Conservation (phyloP, 2,113 vertebrate genomes). For the Varanus salvator region DNA sequence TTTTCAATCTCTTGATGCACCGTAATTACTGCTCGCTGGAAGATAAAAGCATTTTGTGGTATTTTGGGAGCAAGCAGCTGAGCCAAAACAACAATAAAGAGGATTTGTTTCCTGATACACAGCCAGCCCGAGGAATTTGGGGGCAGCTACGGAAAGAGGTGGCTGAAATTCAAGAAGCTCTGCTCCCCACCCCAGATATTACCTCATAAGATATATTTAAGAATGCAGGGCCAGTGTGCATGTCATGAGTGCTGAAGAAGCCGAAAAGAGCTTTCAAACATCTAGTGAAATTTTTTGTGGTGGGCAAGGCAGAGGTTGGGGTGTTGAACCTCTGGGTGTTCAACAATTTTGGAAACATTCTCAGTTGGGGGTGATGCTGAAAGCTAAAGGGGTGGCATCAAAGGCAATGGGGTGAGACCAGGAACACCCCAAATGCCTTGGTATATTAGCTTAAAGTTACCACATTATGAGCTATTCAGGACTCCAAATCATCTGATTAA, state of each 20-base stretch:
- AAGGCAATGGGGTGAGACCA: too few species aligned
- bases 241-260: not conserved
- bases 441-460: not conserved
- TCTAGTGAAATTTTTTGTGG: not conserved
- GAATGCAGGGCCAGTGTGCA: not conserved
- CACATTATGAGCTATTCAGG: not conserved
- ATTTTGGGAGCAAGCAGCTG: slow-evolving; percentile 45
- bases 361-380: too few species aligned
- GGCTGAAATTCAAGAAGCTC: not conserved
- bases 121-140: not conserved
- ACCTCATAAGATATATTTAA: too few species aligned
- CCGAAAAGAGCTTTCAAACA: not conserved
- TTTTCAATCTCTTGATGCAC: slow-evolving; percentile 60
- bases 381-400: too few species aligned
- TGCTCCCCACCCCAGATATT: too few species aligned
- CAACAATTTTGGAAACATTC: too few species aligned
- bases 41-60: slow-evolving; percentile 65
- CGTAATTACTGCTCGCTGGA: slow-evolving; percentile 54
- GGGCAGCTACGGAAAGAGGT: not conserved
- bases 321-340: too few species aligned
- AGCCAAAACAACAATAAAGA: slow-evolving; percentile 23
- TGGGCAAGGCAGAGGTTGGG: too few species aligned
- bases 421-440: too few species aligned
- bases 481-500: not conserved
- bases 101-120: slow-evolving; percentile 22